These are phyloP conservation scores for Hetaerina titia DNA, from an alignment of 2,888 invertebrate genomes.

Conservation along the genomic window DNA sequence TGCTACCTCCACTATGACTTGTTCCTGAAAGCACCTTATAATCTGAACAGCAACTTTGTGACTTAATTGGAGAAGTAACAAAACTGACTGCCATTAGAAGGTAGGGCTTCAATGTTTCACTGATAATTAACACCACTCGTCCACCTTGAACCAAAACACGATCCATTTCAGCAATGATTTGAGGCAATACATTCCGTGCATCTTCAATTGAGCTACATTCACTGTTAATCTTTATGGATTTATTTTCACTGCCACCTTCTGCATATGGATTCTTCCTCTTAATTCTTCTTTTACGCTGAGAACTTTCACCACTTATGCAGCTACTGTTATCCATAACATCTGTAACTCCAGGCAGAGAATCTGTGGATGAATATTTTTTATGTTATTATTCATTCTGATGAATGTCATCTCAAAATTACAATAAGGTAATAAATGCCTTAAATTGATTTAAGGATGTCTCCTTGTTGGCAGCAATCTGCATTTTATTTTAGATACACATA, in stretches of 20 bases:
- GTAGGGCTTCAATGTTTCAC: not conserved
- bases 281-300: not conserved
- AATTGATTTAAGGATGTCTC: no score
- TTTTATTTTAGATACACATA: not conserved
- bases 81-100: constrained; percentile 7
- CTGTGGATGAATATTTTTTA: not conserved
- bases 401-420: not conserved
- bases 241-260: not conserved
- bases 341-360: not conserved
- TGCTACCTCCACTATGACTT: not conserved
- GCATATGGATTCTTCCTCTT: not conserved
- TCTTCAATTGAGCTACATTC: not conserved
- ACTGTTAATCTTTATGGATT: not conserved
- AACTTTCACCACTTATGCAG: not conserved
- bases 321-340: not conserved
- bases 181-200: constrained; percentile 6
- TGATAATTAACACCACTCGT: constrained; percentile 28
- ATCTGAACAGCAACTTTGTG: not conserved
- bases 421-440: no score
- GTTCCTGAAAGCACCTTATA: no score
- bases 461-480: not conserved
- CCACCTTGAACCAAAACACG: constrained; percentile 42
- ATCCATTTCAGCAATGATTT: constrained; percentile 28
- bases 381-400: not conserved
- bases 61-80: not conserved